phyloP scores from a whole-genome alignment of 2,797 vertebrate species.

The Etheostoma nigrum region DNA sequence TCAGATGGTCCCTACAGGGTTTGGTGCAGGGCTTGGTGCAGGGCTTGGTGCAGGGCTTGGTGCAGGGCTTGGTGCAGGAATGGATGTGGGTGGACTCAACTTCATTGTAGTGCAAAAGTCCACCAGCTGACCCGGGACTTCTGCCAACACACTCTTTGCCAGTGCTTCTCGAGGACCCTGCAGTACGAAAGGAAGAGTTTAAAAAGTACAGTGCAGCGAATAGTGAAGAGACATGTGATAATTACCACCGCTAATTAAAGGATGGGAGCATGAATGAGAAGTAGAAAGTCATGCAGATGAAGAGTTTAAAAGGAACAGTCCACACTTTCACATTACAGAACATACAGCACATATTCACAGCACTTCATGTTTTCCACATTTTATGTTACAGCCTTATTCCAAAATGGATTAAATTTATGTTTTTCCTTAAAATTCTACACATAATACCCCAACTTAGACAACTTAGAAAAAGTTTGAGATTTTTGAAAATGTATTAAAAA shows the following conservation, averaged over 20 bases:
- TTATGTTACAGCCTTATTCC: no score
- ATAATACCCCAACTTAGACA: no score
- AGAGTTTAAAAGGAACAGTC: slow-evolving; percentile 21
- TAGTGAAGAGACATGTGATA: background rate
- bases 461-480: no score
- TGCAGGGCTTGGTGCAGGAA: slow-evolving; percentile 40
- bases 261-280: background rate
- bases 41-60: no score
- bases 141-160: slow-evolving; percentile 93
- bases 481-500: no score
- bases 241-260: background rate
- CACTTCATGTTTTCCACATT: no score
- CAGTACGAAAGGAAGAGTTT: background rate
- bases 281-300: slow-evolving; percentile 3
- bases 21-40: no score
- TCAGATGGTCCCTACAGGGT: slow-evolving; percentile 53
- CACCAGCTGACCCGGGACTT: slow-evolving; percentile 93
- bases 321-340: background rate
- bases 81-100: slow-evolving; percentile 84
- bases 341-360: no score
- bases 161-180: slow-evolving; percentile 92
- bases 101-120: slow-evolving; percentile 91
- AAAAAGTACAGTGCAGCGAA: background rate
- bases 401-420: no score
- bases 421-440: no score